Evolutionary conservation across 1,140 invertebrate species (phyloP), one percentile per base, ranked within the genome.

Genomic region (Asobara japonica): DNA sequence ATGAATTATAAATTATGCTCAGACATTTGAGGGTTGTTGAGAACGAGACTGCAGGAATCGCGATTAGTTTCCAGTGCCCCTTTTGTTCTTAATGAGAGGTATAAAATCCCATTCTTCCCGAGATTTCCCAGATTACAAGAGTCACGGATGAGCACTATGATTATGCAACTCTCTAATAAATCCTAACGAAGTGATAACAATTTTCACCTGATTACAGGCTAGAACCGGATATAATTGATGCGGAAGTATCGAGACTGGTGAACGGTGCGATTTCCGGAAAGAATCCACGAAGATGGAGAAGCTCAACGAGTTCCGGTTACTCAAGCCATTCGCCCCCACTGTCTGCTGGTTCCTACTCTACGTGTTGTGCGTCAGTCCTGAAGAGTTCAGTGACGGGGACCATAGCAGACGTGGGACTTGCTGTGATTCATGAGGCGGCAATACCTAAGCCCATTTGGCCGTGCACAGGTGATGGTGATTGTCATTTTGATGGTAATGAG

Each of bases 381-480:
- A 61, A 64, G 33, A 65, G 60, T 69, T 65, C 69, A 22, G 69
- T 20, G n/a, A 41, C 45, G 7, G 62, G 62, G 13, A 65, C 62
- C 51, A 64, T 71, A 51, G 69, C 56, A 18, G 27, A 29, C 29
- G 60, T 73, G 11, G 71, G 71, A 25, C 73, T 84, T 1, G 76
- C 79, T 5, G 78, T 82, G 5, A 84, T 82, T 18, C 80, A 82
- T 51, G 82, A 84, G 33, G 74, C 76, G 25, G 81, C 84, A 11
- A 81, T 84, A 51, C 81, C 81, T 6, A 71, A 80, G 51, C 82
- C 83, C 1, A 80, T 82, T 56, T 83, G 82, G 78, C 83, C 83
- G 5, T 79, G 72, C 22, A 36, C 68, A n/a, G 56, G 76, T 20
- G 64, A 72, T 30, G 62, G 67, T 41, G 20, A 67, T 4, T 71